These are phyloP conservation scores for Corythoichthys intestinalis DNA, from an alignment of 2,113 vertebrate genomes.

Conservation along the genomic window DNA sequence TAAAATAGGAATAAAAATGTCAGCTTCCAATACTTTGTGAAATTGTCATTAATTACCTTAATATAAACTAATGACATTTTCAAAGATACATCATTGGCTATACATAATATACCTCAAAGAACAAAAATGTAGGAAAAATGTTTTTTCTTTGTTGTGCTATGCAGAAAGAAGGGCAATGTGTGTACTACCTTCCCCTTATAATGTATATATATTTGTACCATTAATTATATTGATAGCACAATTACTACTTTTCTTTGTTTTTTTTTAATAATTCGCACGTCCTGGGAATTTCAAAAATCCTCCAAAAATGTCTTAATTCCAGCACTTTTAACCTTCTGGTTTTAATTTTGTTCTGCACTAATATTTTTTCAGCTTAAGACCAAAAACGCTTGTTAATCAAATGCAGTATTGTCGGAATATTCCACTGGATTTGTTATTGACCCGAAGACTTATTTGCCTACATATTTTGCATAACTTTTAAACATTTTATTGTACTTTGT, in stretches of 20 bases:
- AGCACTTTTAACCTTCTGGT: constrained; percentile 14
- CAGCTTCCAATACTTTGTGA: background rate
- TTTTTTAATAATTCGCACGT: constrained; percentile 29
- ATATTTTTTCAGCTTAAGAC: constrained; percentile 8
- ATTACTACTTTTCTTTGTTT: constrained; percentile 6
- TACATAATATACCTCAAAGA: constrained; percentile 41
- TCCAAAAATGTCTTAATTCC: constrained; percentile 20
- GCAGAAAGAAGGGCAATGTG: constrained; percentile 15
- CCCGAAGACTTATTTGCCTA: constrained; percentile 20
- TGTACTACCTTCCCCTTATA: constrained; percentile 26
- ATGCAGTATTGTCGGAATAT: background rate
- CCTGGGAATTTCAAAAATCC: constrained; percentile 9
- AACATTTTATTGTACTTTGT: constrained; percentile 38
- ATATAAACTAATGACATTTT: constrained; percentile 20
- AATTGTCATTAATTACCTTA: background rate
- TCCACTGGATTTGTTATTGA: constrained; percentile 24
- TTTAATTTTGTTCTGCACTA: constrained; percentile 9
- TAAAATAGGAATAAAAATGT: background rate
- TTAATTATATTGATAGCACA: constrained; percentile 12
- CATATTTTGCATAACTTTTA: constrained; percentile 14
- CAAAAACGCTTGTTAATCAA: constrained; percentile 24
- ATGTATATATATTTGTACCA: constrained; percentile 24
- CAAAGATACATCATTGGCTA: constrained; percentile 35
- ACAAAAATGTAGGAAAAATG: constrained; percentile 17
- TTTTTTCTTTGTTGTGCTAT: constrained; percentile 16